phyloP scores from a whole-genome alignment of 2,113 vertebrate genomes.

The Petromus typicus region DNA sequence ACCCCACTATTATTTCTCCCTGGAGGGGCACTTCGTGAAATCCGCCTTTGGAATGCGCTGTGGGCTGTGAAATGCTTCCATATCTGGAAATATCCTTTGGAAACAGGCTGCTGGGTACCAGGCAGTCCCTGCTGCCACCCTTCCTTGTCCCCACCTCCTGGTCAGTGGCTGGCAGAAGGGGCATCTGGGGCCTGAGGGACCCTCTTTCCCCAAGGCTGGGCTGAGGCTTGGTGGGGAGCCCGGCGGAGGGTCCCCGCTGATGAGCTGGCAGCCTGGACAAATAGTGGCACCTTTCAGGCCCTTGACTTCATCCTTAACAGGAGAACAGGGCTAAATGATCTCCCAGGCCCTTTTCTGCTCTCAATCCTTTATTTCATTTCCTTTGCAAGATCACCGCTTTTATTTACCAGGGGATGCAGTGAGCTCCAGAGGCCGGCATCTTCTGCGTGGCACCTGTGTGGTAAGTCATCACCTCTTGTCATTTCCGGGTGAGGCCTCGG shows the following conservation, averaged over 20 bases:
- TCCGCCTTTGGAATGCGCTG: background rate
- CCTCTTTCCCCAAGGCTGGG: background rate
- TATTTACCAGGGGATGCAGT: accelerated
- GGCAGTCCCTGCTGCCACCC: accelerated
- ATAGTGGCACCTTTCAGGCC: accelerated
- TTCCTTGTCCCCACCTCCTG: accelerated
- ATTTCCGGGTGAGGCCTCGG: accelerated
- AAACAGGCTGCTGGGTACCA: accelerated
- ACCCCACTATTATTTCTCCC: background rate
- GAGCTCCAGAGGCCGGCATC: accelerated
- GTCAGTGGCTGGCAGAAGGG: background rate
- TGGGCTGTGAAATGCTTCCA: background rate
- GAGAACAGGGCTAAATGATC: accelerated
- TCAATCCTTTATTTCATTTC: background rate
- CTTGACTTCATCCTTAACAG: background rate
- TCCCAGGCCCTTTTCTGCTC: background rate
- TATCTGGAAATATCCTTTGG: background rate
- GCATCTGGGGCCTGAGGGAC: background rate
- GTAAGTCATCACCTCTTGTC: accelerated
- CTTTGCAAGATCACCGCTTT: background rate
- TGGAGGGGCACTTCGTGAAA: background rate
- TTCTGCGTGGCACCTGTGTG: background rate
- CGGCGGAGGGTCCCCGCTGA: accelerated
- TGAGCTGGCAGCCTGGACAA: accelerated
- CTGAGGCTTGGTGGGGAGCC: background rate